phyloP scores from a whole-genome alignment of 1,140 invertebrate species.

The Zaprionus vittiger region DNA sequence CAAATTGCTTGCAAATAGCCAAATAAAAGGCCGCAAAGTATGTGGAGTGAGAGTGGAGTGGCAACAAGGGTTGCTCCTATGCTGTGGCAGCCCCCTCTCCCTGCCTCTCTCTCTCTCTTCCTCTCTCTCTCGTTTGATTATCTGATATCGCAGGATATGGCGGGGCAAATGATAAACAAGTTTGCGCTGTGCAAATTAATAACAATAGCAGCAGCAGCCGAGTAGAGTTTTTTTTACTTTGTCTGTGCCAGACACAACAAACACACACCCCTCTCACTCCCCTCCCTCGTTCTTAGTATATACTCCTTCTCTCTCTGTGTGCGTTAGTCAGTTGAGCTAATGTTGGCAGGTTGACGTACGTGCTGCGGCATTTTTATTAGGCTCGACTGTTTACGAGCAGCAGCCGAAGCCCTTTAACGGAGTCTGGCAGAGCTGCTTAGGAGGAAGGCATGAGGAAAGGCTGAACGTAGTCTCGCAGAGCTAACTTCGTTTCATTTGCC shows the following conservation, averaged over 20 bases:
- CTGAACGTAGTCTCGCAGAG: background rate
- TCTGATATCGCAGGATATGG: constrained; percentile 61
- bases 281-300: background rate
- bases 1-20: constrained; percentile 77
- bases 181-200: constrained; percentile 78
- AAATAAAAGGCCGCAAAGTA: constrained; percentile 56
- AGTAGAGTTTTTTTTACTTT: constrained; percentile 16
- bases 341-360: constrained; percentile 79
- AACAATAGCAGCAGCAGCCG: constrained; percentile 56
- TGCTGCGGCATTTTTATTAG: constrained; percentile 82
- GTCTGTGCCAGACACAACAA: constrained; percentile 19
- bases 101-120: constrained; percentile 5
- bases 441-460: constrained; percentile 8
- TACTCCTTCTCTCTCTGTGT: background rate
- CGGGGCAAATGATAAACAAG: constrained; percentile 63
- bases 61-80: background rate
- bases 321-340: constrained; percentile 61
- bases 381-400: constrained; percentile 71
- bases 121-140: constrained; percentile 27
- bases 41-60: background rate
- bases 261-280: background rate
- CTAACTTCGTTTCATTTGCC: constrained; percentile 61
- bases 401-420: constrained; percentile 58
- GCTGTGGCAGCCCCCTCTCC: background rate
- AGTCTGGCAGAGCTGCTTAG: background rate